Evolutionary conservation across 2,888 invertebrate species (phyloP).

Genomic region (Hemistola chrysoprasaria): DNA sequence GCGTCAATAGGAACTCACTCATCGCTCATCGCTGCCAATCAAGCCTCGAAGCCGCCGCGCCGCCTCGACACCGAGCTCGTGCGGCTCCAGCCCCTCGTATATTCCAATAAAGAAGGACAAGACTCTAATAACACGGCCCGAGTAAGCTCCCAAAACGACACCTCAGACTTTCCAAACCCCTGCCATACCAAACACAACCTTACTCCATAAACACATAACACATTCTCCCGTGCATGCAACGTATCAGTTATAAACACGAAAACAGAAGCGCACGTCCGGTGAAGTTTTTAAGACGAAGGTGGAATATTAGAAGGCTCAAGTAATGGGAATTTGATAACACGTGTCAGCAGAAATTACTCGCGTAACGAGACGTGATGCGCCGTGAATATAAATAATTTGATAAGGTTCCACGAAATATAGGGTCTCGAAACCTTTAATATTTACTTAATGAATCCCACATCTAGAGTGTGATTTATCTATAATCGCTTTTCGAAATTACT

Average conservation of each 20-base stretch:
- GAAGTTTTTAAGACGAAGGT: conserved; percentile 63
- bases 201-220: conserved; percentile 13
- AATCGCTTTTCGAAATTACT: too few species aligned
- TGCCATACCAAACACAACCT: conserved; percentile 37
- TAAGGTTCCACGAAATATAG: conserved; percentile 20
- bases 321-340: conserved; percentile 62
- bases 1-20: too few species aligned
- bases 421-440: conserved; percentile 15
- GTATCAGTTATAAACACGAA: conserved; percentile 56
- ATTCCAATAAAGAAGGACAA: conserved; percentile 75
- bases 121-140: conserved; percentile 68
- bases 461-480: too few species aligned
- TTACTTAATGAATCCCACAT: conserved; percentile 14
- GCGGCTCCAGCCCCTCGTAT: conserved; percentile 52
- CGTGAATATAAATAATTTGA: conserved; percentile 55
- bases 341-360: conserved; percentile 39
- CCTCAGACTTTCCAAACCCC: conserved; percentile 49
- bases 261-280: conserved; percentile 63
- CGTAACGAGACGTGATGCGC: conserved; percentile 28
- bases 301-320: conserved; percentile 53
- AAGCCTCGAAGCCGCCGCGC: conserved; percentile 12
- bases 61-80: conserved; percentile 15
- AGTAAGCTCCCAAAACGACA: conserved; percentile 71
- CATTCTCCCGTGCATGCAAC: too few species aligned
- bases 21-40: conserved; percentile 17